Evolutionary conservation across 2,797 vertebrate species (phyloP), one percentile per base, ranked within the genome.

Genomic region (Enteromius afrohamiltoni): DNA sequence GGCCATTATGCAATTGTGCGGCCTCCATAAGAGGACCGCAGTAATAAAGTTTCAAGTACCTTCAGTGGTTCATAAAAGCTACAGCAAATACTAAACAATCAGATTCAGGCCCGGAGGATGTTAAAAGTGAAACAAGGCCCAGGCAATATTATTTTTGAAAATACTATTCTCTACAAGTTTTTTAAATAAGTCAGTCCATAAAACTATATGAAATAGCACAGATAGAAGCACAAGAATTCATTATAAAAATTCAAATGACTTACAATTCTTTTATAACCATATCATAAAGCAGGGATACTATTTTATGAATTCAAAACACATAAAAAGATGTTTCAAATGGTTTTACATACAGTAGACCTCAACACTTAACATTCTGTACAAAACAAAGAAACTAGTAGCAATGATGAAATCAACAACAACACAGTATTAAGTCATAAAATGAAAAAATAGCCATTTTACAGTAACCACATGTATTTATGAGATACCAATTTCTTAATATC

Each of bases 1-100:
- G 45, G 26, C 14, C 16, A 40, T 88, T 88, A 83, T 69, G 42
- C 65, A 86, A 85, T 49, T 23, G 29, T 9, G 19, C 7, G 2
- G 34, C 51, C 47, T 16, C 55, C 5, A 21, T 19, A 53, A 1
- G 31, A 70, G 69, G 6, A 62, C 40, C 19, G n/a, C 21, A 37
- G 26, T 55, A 70, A 42, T 21, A 42, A 37, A 69, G n/a, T n/a
- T 55, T 70, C 40, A 82, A 13, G 21, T 64, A 62, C 23, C 31
- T 65, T 82, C n/a, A 34, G 7, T 51, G 19, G 19, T 55, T 21
- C 13, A 53, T n/a, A 53, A 37, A 53, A 74, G 51, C 19, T 37
- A 37, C 1, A 6, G 34, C 10, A n/a, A 55, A 21, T 58, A 23
- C 51, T 55, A 55, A 55, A 34, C 26, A 29, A 16, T 70, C n/a